Conservation (phyloP, 2,113 vertebrate genomes). For the Tor tambroides region DNA sequence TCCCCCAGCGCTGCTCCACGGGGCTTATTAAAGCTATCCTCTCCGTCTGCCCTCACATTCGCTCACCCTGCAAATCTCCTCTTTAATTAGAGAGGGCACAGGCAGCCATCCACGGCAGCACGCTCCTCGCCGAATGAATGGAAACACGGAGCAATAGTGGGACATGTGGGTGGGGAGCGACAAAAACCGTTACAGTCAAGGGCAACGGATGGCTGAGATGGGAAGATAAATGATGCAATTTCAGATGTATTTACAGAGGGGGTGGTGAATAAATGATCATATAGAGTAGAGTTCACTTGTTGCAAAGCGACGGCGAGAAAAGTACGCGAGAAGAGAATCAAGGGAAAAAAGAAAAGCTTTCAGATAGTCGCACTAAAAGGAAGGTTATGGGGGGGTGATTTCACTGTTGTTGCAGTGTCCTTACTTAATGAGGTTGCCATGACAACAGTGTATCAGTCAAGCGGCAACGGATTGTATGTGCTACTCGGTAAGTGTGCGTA, state of each 20-base stretch:
- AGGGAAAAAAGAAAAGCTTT: slow-evolving; percentile 44
- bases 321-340: slow-evolving; percentile 63
- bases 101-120: slow-evolving; percentile 58
- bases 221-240: slow-evolving; percentile 48
- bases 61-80: slow-evolving; percentile 75
- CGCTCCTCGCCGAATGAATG: not conserved
- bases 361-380: slow-evolving; percentile 31
- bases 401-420: slow-evolving; percentile 75
- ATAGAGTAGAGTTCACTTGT: slow-evolving; percentile 28
- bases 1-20: slow-evolving; percentile 32
- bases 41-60: slow-evolving; percentile 72
- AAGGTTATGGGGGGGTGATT: slow-evolving; percentile 71
- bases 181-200: slow-evolving; percentile 28
- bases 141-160: slow-evolving; percentile 13
- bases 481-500: slow-evolving; percentile 34
- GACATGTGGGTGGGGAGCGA: slow-evolving; percentile 46
- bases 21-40: slow-evolving; percentile 76
- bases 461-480: slow-evolving; percentile 59
- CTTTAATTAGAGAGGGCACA: slow-evolving; percentile 77
- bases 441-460: slow-evolving; percentile 78
- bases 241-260: slow-evolving; percentile 44
- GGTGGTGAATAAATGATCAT: slow-evolving; percentile 37
- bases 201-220: not conserved
- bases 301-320: slow-evolving; percentile 58
- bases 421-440: slow-evolving; percentile 82